phyloP scores from a whole-genome alignment of 1,140 invertebrate species.

The Magallana gigas region DNA sequence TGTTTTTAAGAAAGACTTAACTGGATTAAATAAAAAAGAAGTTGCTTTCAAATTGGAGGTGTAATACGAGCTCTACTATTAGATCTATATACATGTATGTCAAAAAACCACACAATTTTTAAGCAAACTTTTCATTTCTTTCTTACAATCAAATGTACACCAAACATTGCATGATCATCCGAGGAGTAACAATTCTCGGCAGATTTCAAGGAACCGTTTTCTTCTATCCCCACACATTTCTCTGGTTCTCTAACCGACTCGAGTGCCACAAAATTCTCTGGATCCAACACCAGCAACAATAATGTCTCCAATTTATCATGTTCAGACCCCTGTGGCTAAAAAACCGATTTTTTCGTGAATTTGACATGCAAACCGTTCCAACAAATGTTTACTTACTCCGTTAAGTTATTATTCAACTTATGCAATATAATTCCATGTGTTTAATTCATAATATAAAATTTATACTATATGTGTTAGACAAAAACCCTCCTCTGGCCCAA shows the following conservation, averaged over 20 bases:
- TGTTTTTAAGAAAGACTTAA: too few relatives aligned
- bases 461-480: too few relatives aligned
- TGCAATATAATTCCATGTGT: too few relatives aligned
- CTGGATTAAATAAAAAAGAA: too few relatives aligned
- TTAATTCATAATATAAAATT: too few relatives aligned
- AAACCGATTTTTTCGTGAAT: not conserved
- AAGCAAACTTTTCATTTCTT: not conserved
- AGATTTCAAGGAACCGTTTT: not conserved
- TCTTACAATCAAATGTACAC: slow-evolving; percentile 9
- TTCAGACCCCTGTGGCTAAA: slow-evolving; percentile 1
- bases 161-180: not conserved
- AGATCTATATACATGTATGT: too few relatives aligned
- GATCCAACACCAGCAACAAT: not conserved
- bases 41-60: too few relatives aligned
- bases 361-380: too few relatives aligned
- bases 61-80: too few relatives aligned
- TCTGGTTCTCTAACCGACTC: not conserved
- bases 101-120: not conserved
- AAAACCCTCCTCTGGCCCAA: too few relatives aligned
- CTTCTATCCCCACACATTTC: not conserved
- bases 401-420: too few relatives aligned
- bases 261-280: not conserved
- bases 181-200: not conserved
- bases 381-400: too few relatives aligned
- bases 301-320: not conserved